A percentile compares a stretch with the other conserved stretches of the same genome.
Conservation (phyloP, 2,888 invertebrate genomes). For the Pilophorus perplexus region DNA sequence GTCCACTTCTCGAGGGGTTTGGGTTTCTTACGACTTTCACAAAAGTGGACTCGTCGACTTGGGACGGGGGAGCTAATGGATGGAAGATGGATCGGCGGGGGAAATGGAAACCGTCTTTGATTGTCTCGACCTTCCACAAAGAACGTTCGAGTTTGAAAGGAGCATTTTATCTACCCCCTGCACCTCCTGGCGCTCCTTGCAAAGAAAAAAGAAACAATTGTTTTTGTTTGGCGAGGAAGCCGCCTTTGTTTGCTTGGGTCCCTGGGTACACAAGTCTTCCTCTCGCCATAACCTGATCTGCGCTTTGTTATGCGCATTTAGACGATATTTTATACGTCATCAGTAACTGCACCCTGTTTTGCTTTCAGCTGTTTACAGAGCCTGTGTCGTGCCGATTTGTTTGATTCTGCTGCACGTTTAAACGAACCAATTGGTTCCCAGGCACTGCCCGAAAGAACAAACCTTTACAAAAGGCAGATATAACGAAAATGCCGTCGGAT, state of each 20-base stretch:
- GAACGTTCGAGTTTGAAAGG: neutral
- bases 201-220: slow-evolving; percentile 24
- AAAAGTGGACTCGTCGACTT: no score
- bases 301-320: neutral
- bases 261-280: slow-evolving; percentile 18
- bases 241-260: slow-evolving; percentile 15
- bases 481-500: no score
- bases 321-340: neutral
- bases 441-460: no score
- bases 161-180: slow-evolving; percentile 11
- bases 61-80: slow-evolving; percentile 26
- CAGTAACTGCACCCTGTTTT: no score
- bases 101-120: slow-evolving; percentile 16
- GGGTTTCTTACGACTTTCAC: slow-evolving; percentile 6
- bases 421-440: no score
- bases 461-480: no score
- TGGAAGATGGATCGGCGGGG: slow-evolving; percentile 26
- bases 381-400: no score
- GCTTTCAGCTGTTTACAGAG: no score
- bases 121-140: slow-evolving; percentile 13
- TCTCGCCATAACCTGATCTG: neutral
- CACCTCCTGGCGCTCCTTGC: neutral
- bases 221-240: slow-evolving; percentile 18
- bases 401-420: no score
- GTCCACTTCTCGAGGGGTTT: no score